Percentiles rank a stretch among this genome's conserved stretches.
phyloP scores from a whole-genome alignment of 2,113 vertebrate genomes.

The Butastur rufipennis region DNA sequence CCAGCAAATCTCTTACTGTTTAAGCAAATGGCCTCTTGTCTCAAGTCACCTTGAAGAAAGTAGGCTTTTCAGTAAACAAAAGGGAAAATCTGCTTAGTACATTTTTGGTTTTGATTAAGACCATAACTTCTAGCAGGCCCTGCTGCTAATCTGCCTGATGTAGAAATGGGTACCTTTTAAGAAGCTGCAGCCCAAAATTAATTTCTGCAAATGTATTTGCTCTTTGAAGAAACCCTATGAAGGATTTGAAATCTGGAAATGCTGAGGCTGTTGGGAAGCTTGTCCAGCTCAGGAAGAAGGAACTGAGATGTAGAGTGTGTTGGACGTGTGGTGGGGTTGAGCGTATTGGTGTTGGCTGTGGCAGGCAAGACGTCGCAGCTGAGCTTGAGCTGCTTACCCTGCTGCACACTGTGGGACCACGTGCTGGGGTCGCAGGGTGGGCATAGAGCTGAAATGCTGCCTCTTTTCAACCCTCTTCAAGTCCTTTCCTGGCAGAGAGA shows the following conservation, averaged over 20 bases:
- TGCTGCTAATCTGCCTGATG: not conserved
- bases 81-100: conserved; percentile 6
- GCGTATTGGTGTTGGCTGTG: rapidly evolving
- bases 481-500: not conserved
- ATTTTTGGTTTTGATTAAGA: conserved; percentile 8
- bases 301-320: rapidly evolving
- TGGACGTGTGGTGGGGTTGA: rapidly evolving
- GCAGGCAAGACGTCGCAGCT: rapidly evolving
- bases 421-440: rapidly evolving
- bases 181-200: not conserved
- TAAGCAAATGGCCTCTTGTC: not conserved
- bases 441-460: not conserved
- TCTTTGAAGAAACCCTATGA: not conserved
- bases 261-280: not conserved
- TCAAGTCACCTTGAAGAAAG: conserved; percentile 38
- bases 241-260: not conserved
- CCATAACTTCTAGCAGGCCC: not conserved
- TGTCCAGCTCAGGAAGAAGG: not conserved
- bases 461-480: not conserved
- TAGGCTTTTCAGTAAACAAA: conserved; percentile 23
- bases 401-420: rapidly evolving
- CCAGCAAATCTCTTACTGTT: not conserved
- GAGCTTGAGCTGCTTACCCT: not conserved
- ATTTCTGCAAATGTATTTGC: not conserved
- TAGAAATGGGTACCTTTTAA: not conserved